phyloP scores from a whole-genome alignment of 1,140 invertebrate genomes.

The Drosophila pandora region DNA sequence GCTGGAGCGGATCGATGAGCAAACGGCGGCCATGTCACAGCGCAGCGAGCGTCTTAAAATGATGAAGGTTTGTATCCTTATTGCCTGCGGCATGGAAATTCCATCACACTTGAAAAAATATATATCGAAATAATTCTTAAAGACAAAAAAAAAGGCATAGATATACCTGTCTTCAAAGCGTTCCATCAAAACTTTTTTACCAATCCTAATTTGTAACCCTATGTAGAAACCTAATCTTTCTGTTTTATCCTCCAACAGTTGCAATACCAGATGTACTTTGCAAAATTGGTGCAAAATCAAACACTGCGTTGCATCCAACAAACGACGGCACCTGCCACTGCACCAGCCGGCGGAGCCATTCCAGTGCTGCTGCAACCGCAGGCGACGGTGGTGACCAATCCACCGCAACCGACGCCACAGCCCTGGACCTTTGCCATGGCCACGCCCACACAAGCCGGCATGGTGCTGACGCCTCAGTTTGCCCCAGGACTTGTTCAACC shows the following conservation, averaged over 20 bases:
- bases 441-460: slow-evolving; percentile 65
- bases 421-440: slow-evolving; percentile 73
- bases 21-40: slow-evolving; percentile 85
- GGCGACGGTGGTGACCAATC: slow-evolving; percentile 35
- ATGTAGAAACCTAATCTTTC: background rate
- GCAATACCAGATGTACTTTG: slow-evolving; percentile 83
- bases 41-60: slow-evolving; percentile 86
- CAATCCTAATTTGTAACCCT: too few species aligned
- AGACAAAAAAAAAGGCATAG: too few species aligned
- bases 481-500: slow-evolving; percentile 10
- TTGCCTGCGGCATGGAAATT: background rate
- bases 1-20: slow-evolving; percentile 86
- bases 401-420: slow-evolving; percentile 39
- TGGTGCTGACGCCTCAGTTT: slow-evolving; percentile 69
- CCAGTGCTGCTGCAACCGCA: slow-evolving; percentile 60
- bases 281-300: slow-evolving; percentile 78
- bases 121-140: too few species aligned
- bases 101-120: too few species aligned
- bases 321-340: slow-evolving; percentile 34
- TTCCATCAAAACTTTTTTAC: too few species aligned
- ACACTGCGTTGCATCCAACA: slow-evolving; percentile 73
- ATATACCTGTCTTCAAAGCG: too few species aligned
- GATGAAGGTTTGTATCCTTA: slow-evolving; percentile 83
- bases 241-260: slow-evolving; percentile 34
- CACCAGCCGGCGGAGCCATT: slow-evolving; percentile 36